These are phyloP conservation scores for Nothobranchius furzeri DNA, from an alignment of 2,113 vertebrate genomes.

Conservation along the genomic window DNA sequence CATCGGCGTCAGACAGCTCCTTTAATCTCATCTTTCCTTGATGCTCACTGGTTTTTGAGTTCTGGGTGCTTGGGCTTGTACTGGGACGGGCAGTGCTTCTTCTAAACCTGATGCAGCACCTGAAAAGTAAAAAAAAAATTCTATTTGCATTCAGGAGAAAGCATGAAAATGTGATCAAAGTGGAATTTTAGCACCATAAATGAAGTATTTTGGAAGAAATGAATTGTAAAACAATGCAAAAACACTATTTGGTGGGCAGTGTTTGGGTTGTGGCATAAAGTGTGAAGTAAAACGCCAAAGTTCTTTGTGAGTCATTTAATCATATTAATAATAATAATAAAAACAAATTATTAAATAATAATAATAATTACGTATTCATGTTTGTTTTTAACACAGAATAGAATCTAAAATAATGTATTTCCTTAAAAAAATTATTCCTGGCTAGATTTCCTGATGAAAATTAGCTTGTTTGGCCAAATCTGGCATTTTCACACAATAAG, in stretches of 20 bases:
- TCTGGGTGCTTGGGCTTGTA: constrained; percentile 37
- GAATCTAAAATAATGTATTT: background rate
- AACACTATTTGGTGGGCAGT: background rate
- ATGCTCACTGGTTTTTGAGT: constrained; percentile 44
- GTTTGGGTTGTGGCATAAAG: too few species aligned
- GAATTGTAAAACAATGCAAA: background rate
- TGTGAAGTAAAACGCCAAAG: too few species aligned
- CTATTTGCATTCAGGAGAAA: constrained; percentile 18
- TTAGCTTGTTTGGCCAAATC: too few species aligned
- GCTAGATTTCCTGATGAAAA: too few species aligned
- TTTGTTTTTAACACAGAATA: background rate
- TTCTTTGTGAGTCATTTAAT: too few species aligned
- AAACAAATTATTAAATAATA: too few species aligned
- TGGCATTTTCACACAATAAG: too few species aligned
- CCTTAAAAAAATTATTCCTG: background rate
- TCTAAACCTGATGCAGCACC: constrained; percentile 28
- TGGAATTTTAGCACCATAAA: background rate
- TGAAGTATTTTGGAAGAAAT: background rate
- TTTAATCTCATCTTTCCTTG: constrained; percentile 38
- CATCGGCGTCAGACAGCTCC: constrained; percentile 46
- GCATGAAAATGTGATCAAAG: constrained; percentile 8
- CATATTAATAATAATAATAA: too few species aligned
- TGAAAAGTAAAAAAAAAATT: constrained; percentile 32
- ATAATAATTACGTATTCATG: background rate
- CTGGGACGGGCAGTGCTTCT: constrained; percentile 36